Conservation (phyloP, 1,140 invertebrate genomes). For the Riptortus pedestris region DNA sequence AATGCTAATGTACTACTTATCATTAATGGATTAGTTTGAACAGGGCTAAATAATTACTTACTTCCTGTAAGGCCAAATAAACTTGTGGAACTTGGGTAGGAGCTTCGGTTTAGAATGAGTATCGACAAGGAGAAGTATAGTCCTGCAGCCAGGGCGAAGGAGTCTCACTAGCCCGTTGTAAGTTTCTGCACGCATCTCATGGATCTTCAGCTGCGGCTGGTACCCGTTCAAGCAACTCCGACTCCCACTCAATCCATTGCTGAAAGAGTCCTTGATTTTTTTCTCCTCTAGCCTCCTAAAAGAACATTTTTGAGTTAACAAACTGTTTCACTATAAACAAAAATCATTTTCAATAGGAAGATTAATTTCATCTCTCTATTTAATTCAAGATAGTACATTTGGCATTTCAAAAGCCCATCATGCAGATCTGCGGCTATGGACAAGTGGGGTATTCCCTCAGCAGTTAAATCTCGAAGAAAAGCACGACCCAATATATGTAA, state of each 20-base stretch:
- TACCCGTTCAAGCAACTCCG: slow-evolving; percentile 34
- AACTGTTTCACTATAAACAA: neutral
- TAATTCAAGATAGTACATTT: no score
- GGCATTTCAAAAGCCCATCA: no score
- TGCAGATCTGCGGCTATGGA: no score
- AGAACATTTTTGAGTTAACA: neutral
- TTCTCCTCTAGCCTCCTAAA: slow-evolving; percentile 63
- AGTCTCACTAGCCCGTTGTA: slow-evolving; percentile 85
- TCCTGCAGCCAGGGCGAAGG: slow-evolving; percentile 89
- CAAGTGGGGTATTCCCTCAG: no score
- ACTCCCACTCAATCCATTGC: slow-evolving; percentile 35
- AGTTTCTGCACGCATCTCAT: slow-evolving; percentile 87
- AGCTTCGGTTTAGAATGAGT: slow-evolving; percentile 74
- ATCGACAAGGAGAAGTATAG: slow-evolving; percentile 82
- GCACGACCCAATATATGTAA: no score
- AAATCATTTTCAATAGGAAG: no score
- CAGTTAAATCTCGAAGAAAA: no score
- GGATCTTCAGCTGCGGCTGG: slow-evolving; percentile 64
- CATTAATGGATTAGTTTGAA: no score
- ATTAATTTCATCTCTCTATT: no score
- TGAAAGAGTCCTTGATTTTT: slow-evolving; percentile 46
- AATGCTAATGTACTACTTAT: no score
- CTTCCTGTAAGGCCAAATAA: slow-evolving; percentile 91
- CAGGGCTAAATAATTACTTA: slow-evolving; percentile 43
- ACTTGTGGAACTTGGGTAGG: slow-evolving; percentile 80